Evolutionary conservation across 2,113 vertebrate genomes (phyloP), one percentile per base, ranked within the genome.

Genomic region (Stercorarius parasiticus): DNA sequence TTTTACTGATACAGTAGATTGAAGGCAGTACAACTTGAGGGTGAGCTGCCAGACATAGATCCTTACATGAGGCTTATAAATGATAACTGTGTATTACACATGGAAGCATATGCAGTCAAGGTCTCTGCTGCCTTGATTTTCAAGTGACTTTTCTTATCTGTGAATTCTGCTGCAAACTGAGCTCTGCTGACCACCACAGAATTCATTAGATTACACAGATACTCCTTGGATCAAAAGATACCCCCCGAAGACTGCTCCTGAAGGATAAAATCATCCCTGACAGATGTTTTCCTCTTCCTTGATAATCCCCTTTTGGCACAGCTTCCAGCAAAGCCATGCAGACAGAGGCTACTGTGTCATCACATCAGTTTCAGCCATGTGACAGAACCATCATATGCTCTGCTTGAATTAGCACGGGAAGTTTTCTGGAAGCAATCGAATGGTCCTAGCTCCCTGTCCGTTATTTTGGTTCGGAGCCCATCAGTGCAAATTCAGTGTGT

Each of bases 241-340:
- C 27, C 50, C 49, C 79, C 65, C 2, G 7, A 90, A 86, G 55
- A 55, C 82, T 84, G 50, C 21, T 91, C 18, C 69, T 90, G 86
- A 71, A 74, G 72, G 80, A 90, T 82, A 76, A 93, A 93, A 67
- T 59, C 72, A 61, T 92, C 77, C 62, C 58, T 86, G 80, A 90
- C 91, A 95, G 93, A 91, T 93, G 81, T 91, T 88, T 95, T 91
- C 58, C 32, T 82, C 52, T 87, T 94, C 43, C 58, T 88, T 70
- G 74, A 79, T 95, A 88, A 95, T 96, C 74, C 71, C 30, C 42
- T 80, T 85, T 62, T 95, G 90, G 90, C 90, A 77, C 36, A 90
- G 81, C 47, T 86, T 94, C 65, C 69, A 73, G 66, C 91, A 67
- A 49, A 87, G 58, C 84, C 61, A 1, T 61, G 88, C 49, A 70